Evolutionary conservation across 2,113 vertebrate species (phyloP), one percentile per base, ranked within the genome.

Genomic region (Hemiprocne comata): DNA sequence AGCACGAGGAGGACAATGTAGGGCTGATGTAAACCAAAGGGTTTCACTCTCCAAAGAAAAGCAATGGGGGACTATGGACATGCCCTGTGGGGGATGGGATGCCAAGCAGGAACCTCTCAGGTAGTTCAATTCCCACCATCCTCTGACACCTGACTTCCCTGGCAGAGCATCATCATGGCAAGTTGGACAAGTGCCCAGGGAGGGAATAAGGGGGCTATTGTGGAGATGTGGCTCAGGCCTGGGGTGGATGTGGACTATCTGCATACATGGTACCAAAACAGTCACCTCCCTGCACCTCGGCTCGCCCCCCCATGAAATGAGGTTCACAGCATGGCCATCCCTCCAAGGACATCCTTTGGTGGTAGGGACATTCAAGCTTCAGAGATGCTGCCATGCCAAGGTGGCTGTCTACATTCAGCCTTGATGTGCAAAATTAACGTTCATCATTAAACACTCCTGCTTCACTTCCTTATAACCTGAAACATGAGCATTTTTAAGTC

Each of bases 1-100:
- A 24, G 21, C 10, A 6, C 0, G 8, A 70, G 54, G 58, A 84
- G 21, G 10, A 36, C 8, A 8, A 16, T 7, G 20, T 4, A 18
- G 44, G 54, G 53, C 54, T 20, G 44, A 6, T 9, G 5, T 0
- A 5, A 82, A 50, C 7, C 34, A 8, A 29, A 38, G 20, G 46
- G 36, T 31, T 88, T 60, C 18, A 12, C 13, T 38, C 34, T 28
- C 11, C 48, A 75, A 69, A 24, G 72, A 46, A 85, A 92, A 80
- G 6, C 14, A 31, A 7, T 0, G 0, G 15, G 55, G 18, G 3
- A 28, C 9, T 24, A 7, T 0, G 0, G 36, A 3, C 26, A 72
- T 38, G 4, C 1, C 29, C 28, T 0, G 0, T 2, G 0, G 23
- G 13, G 31, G 14, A n/a, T 0, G 0, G 38, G 42, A 17, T 5